These are phyloP conservation scores for Sula dactylatra DNA, from an alignment of 2,113 vertebrate genomes.

Conservation along the genomic window DNA sequence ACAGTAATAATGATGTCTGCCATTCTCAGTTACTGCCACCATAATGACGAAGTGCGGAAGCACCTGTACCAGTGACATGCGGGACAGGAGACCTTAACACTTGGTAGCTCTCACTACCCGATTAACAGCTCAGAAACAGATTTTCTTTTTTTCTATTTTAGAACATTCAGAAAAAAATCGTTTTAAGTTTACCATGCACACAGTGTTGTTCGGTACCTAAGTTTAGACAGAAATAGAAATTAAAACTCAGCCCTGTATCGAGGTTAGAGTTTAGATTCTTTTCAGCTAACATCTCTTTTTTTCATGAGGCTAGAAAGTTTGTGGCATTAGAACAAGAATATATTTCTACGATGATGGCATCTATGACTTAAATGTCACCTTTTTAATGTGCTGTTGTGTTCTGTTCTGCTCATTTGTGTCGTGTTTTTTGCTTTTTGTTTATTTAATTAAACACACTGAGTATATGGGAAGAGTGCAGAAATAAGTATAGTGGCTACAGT, in stretches of 20 bases:
- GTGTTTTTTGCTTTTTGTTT: slow-evolving; percentile 5
- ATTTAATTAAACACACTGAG: not conserved
- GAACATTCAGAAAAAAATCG: not conserved
- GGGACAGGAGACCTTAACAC: not conserved
- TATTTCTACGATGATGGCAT: not conserved
- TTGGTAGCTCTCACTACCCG: not conserved
- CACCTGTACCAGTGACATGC: not conserved
- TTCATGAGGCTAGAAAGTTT: not conserved
- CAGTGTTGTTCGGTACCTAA: not conserved
- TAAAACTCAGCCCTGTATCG: not conserved
- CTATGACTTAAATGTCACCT: not conserved
- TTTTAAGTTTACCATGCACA: not conserved
- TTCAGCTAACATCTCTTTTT: not conserved
- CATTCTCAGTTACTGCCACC: not conserved
- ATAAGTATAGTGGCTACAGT: slow-evolving; percentile 11
- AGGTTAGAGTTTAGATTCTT: slow-evolving; percentile 10
- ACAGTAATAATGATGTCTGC: not conserved
- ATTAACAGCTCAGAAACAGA: not conserved
- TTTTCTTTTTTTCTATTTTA: not conserved
- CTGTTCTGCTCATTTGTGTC: slow-evolving; percentile 31
- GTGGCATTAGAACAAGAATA: not conserved
- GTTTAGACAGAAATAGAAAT: slow-evolving; percentile 23
- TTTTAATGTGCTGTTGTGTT: not conserved
- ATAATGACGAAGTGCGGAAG: slow-evolving; percentile 6
- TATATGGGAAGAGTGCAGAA: slow-evolving; percentile 18